phyloP scores from a whole-genome alignment of 2,888 invertebrate genomes.

The Ceraclea dissimilis region DNA sequence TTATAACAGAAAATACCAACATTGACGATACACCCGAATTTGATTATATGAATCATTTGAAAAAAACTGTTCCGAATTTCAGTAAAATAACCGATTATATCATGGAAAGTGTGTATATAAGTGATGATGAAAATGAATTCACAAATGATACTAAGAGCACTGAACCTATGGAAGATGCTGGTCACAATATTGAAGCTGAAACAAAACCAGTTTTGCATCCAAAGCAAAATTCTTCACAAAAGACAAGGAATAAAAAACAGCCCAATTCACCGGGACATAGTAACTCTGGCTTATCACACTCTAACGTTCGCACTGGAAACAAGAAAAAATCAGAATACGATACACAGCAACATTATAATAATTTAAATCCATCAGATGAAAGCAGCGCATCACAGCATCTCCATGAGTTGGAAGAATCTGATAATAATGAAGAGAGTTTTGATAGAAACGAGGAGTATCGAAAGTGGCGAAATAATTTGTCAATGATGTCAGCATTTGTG shows the following conservation, averaged over 20 bases:
- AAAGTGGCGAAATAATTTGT: conserved; percentile 11
- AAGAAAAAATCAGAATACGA: too few species aligned
- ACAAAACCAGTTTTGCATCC: too few species aligned
- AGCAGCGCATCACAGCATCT: too few species aligned
- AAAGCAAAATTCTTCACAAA: too few species aligned
- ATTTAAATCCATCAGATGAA: background rate
- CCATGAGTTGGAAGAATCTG: background rate
- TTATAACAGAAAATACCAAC: background rate
- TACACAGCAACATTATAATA: background rate
- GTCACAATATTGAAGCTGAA: too few species aligned
- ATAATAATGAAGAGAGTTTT: background rate
- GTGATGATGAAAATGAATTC: background rate
- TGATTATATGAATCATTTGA: background rate
- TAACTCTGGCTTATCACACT: background rate
- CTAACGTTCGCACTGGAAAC: background rate
- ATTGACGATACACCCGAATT: background rate
- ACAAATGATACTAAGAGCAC: background rate
- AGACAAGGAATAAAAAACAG: too few species aligned
- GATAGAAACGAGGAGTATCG: conserved; percentile 7
- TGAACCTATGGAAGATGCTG: background rate
- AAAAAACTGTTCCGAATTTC: background rate
- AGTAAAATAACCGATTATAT: conserved; percentile 2
- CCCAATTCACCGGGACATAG: background rate
- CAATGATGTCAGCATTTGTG: conserved; percentile 11
- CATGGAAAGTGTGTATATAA: background rate